phyloP scores from a whole-genome alignment of 2,113 vertebrate species.

The Mormyrus lacerda region DNA sequence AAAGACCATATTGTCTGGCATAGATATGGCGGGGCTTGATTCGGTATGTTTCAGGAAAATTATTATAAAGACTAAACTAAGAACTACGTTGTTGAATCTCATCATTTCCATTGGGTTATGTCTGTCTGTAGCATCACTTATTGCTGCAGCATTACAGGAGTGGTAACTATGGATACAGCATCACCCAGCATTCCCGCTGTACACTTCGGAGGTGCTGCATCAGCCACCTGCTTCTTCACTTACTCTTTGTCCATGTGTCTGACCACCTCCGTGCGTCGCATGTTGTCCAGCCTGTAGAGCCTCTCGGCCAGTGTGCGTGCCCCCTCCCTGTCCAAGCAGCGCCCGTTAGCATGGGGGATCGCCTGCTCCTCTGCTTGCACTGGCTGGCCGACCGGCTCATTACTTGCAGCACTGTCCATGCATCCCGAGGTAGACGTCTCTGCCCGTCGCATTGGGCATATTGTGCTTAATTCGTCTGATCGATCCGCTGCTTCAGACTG shows the following conservation, averaged over 20 bases:
- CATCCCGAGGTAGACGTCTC: not conserved
- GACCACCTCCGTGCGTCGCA: conserved; percentile 61
- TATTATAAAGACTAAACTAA: not conserved
- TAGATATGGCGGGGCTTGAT: not conserved
- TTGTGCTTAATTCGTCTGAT: not conserved
- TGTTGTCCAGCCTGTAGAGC: conserved; percentile 53
- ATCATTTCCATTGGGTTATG: not conserved
- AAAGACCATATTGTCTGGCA: not conserved
- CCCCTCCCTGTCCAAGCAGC: conserved; percentile 41
- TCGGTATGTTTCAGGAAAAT: not conserved
- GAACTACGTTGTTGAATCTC: not conserved
- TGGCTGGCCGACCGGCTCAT: not conserved
- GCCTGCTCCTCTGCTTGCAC: not conserved
- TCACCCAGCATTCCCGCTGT: not conserved
- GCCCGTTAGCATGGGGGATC: conserved; percentile 35
- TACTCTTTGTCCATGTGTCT: conserved; percentile 69
- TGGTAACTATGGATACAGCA: not conserved
- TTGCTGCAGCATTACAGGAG: not conserved
- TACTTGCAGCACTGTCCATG: not conserved
- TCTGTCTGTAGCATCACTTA: not conserved
- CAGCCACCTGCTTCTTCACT: conserved; percentile 23
- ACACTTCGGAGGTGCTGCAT: not conserved
- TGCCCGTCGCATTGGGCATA: conserved; percentile 21
- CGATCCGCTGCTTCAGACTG: not conserved
- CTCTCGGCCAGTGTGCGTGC: conserved; percentile 53